Evolutionary conservation across 2,888 invertebrate species (phyloP).

Genomic region (Acanthosepion lycidas): DNA sequence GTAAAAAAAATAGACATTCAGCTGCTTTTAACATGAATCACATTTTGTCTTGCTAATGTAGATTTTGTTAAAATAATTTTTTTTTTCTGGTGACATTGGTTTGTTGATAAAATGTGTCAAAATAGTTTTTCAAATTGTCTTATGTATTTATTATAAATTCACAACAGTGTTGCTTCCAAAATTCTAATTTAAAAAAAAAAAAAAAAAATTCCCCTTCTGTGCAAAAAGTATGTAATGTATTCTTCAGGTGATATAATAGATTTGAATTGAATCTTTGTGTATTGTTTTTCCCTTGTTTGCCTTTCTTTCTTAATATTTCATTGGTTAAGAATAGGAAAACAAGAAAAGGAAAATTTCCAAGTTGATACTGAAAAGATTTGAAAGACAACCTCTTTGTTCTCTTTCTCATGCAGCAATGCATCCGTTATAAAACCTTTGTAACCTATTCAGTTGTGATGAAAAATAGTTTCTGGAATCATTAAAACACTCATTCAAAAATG

Average conservation of each 20-base stretch:
- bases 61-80: too few species aligned
- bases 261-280: neutral
- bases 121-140: too few species aligned
- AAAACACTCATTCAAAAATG: too few species aligned
- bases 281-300: neutral
- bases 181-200: neutral
- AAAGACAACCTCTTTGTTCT: neutral
- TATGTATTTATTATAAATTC: neutral
- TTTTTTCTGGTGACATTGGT: too few species aligned
- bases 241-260: neutral
- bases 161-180: neutral
- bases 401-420: neutral
- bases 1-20: too few species aligned
- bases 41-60: too few species aligned
- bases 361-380: neutral
- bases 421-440: neutral
- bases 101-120: too few species aligned
- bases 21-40: too few species aligned
- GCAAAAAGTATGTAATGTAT: neutral
- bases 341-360: neutral
- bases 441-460: neutral
- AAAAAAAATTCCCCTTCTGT: neutral
- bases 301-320: too few species aligned
- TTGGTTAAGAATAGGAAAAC: too few species aligned
- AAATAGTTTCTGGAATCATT: neutral